Evolutionary conservation across 2,888 invertebrate genomes (phyloP), one percentile per base, ranked within the genome.

Genomic region (Steinernema carpocapsae): DNA sequence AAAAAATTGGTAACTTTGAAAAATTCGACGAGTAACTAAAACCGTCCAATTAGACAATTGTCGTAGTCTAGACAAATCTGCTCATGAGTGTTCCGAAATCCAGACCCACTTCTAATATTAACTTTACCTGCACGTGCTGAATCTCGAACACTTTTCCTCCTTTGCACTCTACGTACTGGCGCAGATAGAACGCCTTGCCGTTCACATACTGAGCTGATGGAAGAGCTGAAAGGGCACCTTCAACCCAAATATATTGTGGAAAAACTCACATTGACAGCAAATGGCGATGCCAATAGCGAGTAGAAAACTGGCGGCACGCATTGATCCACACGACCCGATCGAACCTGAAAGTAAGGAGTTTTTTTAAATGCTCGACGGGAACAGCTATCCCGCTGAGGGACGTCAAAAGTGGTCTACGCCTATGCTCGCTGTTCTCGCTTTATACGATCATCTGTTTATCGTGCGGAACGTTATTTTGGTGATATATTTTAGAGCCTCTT

Each of bases 81-180:
- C n/a, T n/a, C n/a, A n/a, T n/a, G n/a, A n/a, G n/a, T n/a, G n/a
- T n/a, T n/a, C n/a, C n/a, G n/a, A n/a, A n/a, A n/a, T n/a, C n/a
- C n/a, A n/a, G n/a, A n/a, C n/a, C n/a, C n/a, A n/a, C n/a, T n/a
- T n/a, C n/a, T n/a, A n/a, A n/a, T n/a, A n/a, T n/a, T n/a, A n/a
- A n/a, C n/a, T 37, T 37, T 37, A 81, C 84, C 78, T 82, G 82
- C 1, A 85, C 83, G 73, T 82, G 81, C 42, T 81, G 79, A 26
- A 85, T 83, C 71, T 85, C 85, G 75, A 79, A 84, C 3, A 84
- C 80, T 77, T 85, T 85, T 64, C 79, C 80, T n/a, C 85, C 85
- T 72, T 81, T 80, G 75, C 85, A 85, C 74, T 85, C 85, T 74
- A 82, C 84, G 71, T 79, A 80, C 72, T 84, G 84, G 75, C 83